Base-by-base conservation (phyloP, 2,797 vertebrate genomes). In the Heteromormyrus szaboi region DNA sequence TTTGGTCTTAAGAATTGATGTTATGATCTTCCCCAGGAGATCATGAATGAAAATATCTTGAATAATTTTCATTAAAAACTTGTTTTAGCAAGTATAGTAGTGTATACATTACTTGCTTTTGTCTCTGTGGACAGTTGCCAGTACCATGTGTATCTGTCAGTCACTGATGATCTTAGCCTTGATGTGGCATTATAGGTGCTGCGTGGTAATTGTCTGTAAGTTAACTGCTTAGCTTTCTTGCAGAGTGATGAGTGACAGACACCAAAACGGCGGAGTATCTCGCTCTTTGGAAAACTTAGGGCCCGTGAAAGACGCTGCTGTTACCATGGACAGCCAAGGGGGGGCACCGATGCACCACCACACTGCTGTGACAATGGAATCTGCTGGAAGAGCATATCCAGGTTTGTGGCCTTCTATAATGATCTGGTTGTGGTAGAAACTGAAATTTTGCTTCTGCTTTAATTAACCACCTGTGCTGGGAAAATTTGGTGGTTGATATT, bases 291-390 rank as follows among this genome's bases (percentile, higher is more conserved):
- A 95, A 90, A 94, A 94, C 86, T 94, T 92, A 91, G 93, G 94
- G 91, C 92, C 95, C 2, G 94, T 95, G 94, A 94, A 94, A 87
- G 92, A 93, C 76, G 93, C 91, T 93, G 92, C 92, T 89, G 93
- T 92, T 91, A 92, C 94, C 90, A 94, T 94, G 92, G 94, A 91
- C 88, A 93, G 93, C 90, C 94, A 95, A 90, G 93, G 93, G 92
- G 94, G 94, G 91, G 83, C 29, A 62, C 68, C 17, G 22, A 68
- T 93, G 94, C 91, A 94, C 91, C 94, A 95, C 92, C 95, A 95
- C 85, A 94, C 95, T 91, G 93, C 93, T 85, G 91, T 91, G 91
- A 93, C 95, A 93, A 97, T 97, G 94, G 97, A 98, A 84, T 95
- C 96, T 92, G 96, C 96, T 79, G 93, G 91, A 85, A 90, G 88